Evolutionary conservation across 2,888 invertebrate genomes (phyloP), one percentile per base, ranked within the genome.

Genomic region (Sminthurinus aureus): DNA sequence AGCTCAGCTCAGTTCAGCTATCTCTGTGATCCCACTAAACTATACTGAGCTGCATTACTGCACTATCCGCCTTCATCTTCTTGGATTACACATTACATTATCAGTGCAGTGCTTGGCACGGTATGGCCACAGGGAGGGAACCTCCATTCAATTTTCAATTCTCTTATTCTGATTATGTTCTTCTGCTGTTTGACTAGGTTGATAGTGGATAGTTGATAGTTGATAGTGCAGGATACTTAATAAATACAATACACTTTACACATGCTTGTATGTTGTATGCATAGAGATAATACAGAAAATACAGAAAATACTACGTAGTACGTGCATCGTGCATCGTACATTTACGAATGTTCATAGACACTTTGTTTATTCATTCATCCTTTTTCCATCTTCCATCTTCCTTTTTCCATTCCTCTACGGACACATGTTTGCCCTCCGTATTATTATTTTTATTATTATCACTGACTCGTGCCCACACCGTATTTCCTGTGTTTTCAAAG

Each of bases 391-490:
- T 69, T 69, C 69, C 69, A 69, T 38, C n/a, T n/a, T 38, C 38
- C 38, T 38, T 1, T 38, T n/a, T n/a, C n/a, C n/a, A n/a, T n/a
- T n/a, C n/a, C n/a, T 58, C n/a, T n/a, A 69, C 2, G 69, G 22
- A 58, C 69, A 79, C 79, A 79, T 79, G 79, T 69, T 50, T 38
- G 67, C 75, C 75, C 75, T 51, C 75, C 24, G 52, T 77, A 58
- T 79, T 66, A 78, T 66, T 79, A 67, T 66, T 79, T 66, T 18
- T 77, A 58, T 79, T 66, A 78, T 66, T 79, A 67, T 66, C 69
- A 20, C 50, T 79, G 69, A 79, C 79, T 69, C 79, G 79, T 69
- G 79, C 79, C 79, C 69, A 52, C 69, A 69, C 69, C 79, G 69
- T 78, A 69, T 79, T 79, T 79, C 79, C 79, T 79, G 79, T 79